These are phyloP conservation scores for Holothuria scabra DNA, from an alignment of 53 echinoderm and acorn worm genomes.

Conservation along the genomic window DNA sequence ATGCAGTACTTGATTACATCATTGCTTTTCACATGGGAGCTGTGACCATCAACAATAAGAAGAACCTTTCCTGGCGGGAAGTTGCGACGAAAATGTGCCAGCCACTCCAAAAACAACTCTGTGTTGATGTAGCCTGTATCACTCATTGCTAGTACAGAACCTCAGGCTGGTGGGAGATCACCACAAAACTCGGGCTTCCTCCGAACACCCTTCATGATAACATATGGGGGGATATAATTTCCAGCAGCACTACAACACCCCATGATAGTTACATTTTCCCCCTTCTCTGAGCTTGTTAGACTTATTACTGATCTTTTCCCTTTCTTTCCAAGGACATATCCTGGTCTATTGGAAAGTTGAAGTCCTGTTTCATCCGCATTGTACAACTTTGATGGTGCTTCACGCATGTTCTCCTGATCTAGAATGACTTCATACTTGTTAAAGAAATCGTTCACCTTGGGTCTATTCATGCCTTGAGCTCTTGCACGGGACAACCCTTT, in stretches of 20 bases:
- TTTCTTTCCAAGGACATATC: not conserved
- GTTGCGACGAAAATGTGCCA: slow-evolving; percentile 23
- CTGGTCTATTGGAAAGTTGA: not conserved
- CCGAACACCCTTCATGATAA: slow-evolving; percentile 38
- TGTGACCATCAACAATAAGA: slow-evolving; percentile 60
- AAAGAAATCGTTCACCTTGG: not conserved
- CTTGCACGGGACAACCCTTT: not conserved
- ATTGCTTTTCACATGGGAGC: slow-evolving; percentile 48
- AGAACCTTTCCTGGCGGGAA: slow-evolving; percentile 51
- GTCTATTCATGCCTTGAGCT: not conserved
- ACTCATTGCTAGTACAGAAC: slow-evolving; percentile 45
- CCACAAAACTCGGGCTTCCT: slow-evolving; percentile 27
- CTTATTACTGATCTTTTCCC: not conserved
- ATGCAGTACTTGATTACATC: slow-evolving; percentile 45
- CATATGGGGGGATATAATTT: not conserved
- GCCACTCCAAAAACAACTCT: slow-evolving; percentile 58
- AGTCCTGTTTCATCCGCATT: not conserved
- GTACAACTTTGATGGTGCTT: not conserved
- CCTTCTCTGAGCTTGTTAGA: not conserved
- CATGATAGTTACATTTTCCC: not conserved
- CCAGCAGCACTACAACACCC: not conserved
- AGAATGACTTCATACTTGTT: slow-evolving; percentile 1
- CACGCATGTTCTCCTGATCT: not conserved
- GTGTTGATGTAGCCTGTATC: slow-evolving; percentile 57
- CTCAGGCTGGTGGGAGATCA: slow-evolving; percentile 47